phyloP scores from a whole-genome alignment of 37 sponge, comb jelly and placozoan species.

The Beroe forskalii region DNA sequence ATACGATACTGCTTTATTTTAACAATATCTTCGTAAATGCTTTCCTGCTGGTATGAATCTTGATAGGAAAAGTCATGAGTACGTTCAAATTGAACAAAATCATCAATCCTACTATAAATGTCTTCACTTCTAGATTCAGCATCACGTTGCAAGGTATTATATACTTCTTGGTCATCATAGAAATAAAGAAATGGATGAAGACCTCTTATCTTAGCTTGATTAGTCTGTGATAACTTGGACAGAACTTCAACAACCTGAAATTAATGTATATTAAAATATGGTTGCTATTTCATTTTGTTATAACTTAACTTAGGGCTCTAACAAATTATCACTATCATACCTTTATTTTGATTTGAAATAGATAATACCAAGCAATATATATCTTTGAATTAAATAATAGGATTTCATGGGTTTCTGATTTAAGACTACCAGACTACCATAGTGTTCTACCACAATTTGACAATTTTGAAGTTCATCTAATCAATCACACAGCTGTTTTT shows the following conservation, averaged over 20 bases:
- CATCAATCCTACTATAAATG: constrained; percentile 54
- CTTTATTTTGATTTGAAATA: too few relatives aligned
- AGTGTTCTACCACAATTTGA: too few relatives aligned
- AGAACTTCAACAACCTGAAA: constrained; percentile 58
- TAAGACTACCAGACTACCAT: too few relatives aligned
- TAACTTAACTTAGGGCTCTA: too few relatives aligned
- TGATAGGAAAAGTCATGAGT: constrained; percentile 22
- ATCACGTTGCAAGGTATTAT: neutral
- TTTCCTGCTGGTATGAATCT: constrained; percentile 44
- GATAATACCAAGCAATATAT: too few relatives aligned
- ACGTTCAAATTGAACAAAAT: neutral
- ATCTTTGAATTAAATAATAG: too few relatives aligned
- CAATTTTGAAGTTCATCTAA: too few relatives aligned
- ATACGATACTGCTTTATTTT: constrained; percentile 58
- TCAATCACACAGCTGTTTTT: too few relatives aligned
- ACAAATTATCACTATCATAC: too few relatives aligned
- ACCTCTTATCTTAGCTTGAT: constrained; percentile 1
- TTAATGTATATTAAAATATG: neutral
- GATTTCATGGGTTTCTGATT: too few relatives aligned
- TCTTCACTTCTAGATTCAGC: constrained; percentile 49
- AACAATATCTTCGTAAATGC: constrained; percentile 50
- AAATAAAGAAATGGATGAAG: neutral
- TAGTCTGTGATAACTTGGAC: constrained; percentile 5
- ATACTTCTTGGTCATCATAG: constrained; percentile 21
- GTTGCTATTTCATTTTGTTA: too few relatives aligned